Evolutionary conservation across 1,140 invertebrate species (phyloP), one percentile per base, ranked within the genome.

Genomic region (Luehdorfia chinensis): DNA sequence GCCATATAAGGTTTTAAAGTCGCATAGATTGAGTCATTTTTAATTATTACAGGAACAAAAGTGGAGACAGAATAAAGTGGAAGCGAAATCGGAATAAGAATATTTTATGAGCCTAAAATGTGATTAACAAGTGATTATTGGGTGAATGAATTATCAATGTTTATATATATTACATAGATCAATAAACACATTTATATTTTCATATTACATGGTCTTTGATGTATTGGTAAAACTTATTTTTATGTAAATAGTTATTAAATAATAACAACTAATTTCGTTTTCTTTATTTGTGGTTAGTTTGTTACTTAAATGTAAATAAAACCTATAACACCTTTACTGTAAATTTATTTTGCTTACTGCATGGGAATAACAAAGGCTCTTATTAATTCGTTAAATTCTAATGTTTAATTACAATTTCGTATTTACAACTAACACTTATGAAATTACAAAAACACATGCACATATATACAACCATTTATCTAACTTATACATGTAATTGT

Each of bases 11-110:
- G n/a, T n/a, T n/a, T n/a, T n/a, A n/a, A n/a, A n/a, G n/a, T n/a
- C n/a, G n/a, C n/a, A n/a, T n/a, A n/a, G n/a, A 21, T 6, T 21
- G 19, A 21, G 19, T 6, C n/a, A 51, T 49, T 59, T 62, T 51
- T 66, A 48, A 61, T 56, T 15, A 61, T 81, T 84, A 47, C 80
- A 84, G 80, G 80, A 84, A 57, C 80, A 84, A 61, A 84, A 84
- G 64, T 84, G 80, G 80, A 63, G 80, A 56, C 80, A 79, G 53
- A 80, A 77, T 62, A 84, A 81, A 73, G 53, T 63, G 55, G 75
- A 79, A 58, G 41, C 60, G 23, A 84, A 84, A 66, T 58, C 67
- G 37, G 66, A 75, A 45, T 79, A 70, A 73, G 34, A 30, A 39
- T 25, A 5, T 43, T 47, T 13, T 43, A 31, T 18, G 53, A 12